phyloP scores from a whole-genome alignment of 2,888 invertebrate genomes.

The Lydus trimaculatus region DNA sequence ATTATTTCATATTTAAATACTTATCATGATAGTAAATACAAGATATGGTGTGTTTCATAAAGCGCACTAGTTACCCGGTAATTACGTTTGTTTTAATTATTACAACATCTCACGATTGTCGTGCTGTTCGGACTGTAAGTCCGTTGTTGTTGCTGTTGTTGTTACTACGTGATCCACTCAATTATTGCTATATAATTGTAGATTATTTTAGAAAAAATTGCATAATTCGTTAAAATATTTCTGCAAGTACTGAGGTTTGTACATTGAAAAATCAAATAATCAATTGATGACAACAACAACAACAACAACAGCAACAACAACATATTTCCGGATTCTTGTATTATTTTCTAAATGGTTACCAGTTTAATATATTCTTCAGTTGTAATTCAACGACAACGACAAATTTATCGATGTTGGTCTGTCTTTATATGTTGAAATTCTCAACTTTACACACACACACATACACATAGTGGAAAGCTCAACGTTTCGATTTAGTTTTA shows the following conservation, averaged over 20 bases:
- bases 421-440: constrained; percentile 20
- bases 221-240: background rate
- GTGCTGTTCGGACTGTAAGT: constrained; percentile 19
- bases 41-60: constrained; percentile 1
- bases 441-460: background rate
- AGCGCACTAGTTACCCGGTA: constrained; percentile 19
- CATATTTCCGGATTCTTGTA: constrained; percentile 42
- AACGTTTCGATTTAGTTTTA: background rate
- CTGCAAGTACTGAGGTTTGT: no score
- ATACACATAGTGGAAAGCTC: background rate
- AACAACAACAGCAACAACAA: no score
- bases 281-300: background rate
- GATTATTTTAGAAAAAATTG: constrained; percentile 1
- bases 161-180: constrained; percentile 20
- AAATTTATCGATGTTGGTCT: constrained; percentile 46
- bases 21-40: constrained; percentile 11
- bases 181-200: constrained; percentile 24
- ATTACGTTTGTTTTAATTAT: constrained; percentile 33
- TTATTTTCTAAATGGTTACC: constrained; percentile 31
- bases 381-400: constrained; percentile 44
- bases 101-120: constrained; percentile 32
- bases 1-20: background rate
- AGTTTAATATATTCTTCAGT: constrained; percentile 49
- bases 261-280: no score
- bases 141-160: constrained; percentile 9